A percentile compares a stretch with the other conserved stretches of the same genome.
Conservation (phyloP, 2,113 vertebrate genomes). For the Carassius auratus region DNA sequence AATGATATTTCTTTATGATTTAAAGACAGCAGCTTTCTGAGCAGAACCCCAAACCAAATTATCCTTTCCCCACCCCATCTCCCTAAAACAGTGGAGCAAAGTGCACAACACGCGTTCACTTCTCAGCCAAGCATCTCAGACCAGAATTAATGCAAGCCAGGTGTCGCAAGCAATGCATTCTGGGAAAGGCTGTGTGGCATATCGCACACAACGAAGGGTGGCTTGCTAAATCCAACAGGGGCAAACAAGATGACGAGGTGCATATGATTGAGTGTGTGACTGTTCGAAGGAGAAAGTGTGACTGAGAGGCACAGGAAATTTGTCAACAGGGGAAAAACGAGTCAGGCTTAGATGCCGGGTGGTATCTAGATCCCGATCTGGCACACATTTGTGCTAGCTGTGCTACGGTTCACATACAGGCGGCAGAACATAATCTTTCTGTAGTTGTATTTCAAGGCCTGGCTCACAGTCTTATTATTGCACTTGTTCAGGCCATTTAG, state of each 20-base stretch:
- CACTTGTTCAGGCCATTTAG: constrained; percentile 73
- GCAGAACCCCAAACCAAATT: constrained; percentile 43
- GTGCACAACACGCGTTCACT: constrained; percentile 71
- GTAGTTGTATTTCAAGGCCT: constrained; percentile 46
- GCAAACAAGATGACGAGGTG: constrained; percentile 73
- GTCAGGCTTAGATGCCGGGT: constrained; percentile 70
- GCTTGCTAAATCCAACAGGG: constrained; percentile 28
- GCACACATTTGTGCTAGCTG: constrained; percentile 62
- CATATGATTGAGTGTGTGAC: constrained; percentile 63
- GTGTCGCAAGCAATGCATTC: constrained; percentile 69
- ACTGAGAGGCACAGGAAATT: constrained; percentile 66
- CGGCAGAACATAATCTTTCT: constrained; percentile 61
- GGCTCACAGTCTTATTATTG: constrained; percentile 63
- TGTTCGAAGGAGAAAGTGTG: constrained; percentile 28
- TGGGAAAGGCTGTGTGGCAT: constrained; percentile 59
- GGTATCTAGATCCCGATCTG: constrained; percentile 69
- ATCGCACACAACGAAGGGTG: constrained; percentile 14
- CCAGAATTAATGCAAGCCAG: constrained; percentile 74
- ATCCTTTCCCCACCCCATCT: constrained; percentile 23
- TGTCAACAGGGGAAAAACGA: constrained; percentile 63
- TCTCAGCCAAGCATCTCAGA: constrained; percentile 66
- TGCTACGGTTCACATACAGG: constrained; percentile 61
- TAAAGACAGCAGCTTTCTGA: constrained; percentile 10
- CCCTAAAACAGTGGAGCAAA: constrained; percentile 66
- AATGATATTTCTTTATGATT: constrained; percentile 22